Base-by-base conservation (phyloP, 2,888 invertebrate genomes). In the Pegoplata infirma region DNA sequence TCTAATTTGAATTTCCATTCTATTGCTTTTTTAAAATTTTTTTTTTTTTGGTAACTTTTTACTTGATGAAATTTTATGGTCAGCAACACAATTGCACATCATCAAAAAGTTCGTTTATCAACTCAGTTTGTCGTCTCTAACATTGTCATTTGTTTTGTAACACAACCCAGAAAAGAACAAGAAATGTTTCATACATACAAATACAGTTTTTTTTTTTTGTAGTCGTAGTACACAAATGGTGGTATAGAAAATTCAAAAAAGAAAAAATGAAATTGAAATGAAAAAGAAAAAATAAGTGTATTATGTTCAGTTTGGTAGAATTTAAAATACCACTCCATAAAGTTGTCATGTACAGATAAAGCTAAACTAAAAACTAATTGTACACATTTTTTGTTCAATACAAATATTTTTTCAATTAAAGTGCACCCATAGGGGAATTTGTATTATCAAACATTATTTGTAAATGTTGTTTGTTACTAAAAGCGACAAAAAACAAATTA, bases 31-130 rank as follows among this genome's bases (percentile, higher is more conserved):
- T 40, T 49, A 25, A 25, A 5, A 5, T 36, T 64, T 66, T 53
- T 10, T 23, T 53, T 56, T 10, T 72, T 46, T 55, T 36, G 14
- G 17, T 46, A 36, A 17, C 36, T 44, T 72, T 64, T 25, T 58
- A 53, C 46, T 71, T 74, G 79, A 79, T 79, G 79, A 79, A 79
- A 79, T 75, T 79, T 79, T 79, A 79, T 79, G 79, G 79, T 71
- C 79, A 79, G 79, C 79, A 71, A 66, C 69, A 74, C 74, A 66
- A 67, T 71, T 78, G 53, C 61, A 67, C 75, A 71, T 79, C 74
- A 79, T 79, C 59, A 79, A 75, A 79, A 79, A 79, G 75, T 79
- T 79, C 75, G 78, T 79, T 75, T 75, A 71, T 79, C 69, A 79
- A 78, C 74, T 71, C 66, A 67, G 71, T 69, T 66, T 74, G 69